Conservation (phyloP, 2,113 vertebrate species). For the Haemorhous mexicanus region DNA sequence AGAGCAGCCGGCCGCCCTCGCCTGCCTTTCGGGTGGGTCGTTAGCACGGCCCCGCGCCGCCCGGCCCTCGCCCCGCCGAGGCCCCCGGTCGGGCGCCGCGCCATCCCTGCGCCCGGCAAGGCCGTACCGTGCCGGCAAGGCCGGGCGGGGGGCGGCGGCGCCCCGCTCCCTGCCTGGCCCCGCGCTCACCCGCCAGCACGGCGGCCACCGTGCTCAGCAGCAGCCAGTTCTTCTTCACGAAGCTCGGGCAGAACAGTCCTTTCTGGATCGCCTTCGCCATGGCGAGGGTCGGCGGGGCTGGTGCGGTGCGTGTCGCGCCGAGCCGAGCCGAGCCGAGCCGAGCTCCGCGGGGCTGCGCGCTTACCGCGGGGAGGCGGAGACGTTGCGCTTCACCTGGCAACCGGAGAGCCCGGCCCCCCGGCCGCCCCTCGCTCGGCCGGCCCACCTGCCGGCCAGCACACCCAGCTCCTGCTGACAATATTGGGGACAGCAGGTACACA, state of each 20-base stretch:
- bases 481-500: accelerated
- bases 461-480: not conserved
- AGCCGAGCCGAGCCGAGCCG: not conserved
- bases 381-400: not conserved
- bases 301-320: not conserved
- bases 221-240: conserved; percentile 87
- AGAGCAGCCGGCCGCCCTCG: not conserved
- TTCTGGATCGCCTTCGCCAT: conserved; percentile 78
- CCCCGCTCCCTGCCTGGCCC: not conserved
- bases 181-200: conserved; percentile 85
- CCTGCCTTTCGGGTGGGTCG: not conserved
- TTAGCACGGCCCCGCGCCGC: not conserved
- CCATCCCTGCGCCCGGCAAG: not conserved
- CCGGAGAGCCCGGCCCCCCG: not conserved
- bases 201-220: conserved; percentile 85
- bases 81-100: not conserved
- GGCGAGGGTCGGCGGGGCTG: not conserved
- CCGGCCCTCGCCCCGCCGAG: not conserved
- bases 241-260: conserved; percentile 69
- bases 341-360: not conserved
- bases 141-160: not conserved
- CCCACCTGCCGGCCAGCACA: not conserved
- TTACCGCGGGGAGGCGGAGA: not conserved
- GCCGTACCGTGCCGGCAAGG: not conserved
- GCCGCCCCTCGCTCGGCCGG: not conserved